Base-by-base conservation (phyloP, 2,888 invertebrate genomes). In the Leptura quadrifasciata region DNA sequence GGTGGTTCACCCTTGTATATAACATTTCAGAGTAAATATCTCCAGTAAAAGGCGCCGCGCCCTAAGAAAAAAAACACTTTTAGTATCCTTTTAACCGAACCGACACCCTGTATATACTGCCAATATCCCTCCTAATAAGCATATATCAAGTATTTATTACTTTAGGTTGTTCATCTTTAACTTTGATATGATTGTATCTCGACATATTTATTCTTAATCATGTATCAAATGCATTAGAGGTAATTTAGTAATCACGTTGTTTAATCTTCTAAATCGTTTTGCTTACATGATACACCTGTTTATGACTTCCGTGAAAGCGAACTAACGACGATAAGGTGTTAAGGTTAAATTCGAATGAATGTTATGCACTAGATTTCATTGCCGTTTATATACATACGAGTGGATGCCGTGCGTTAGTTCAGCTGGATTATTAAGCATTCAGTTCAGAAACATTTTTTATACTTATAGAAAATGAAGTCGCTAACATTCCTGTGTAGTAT, bases 361-460 rank as follows among this genome's bases (percentile, higher is more conserved):
- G 76, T 75, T 76, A 73, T 75, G 79, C 76, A 76, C 76, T 76
- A 73, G 64, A 79, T 75, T 79, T 76, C 69, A 39, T 64, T n/a
- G 69, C 64, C 54, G 73, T 77, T 57, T 39, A 52, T 12, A 12
- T 47, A n/a, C 47, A n/a, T 47, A 47, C 15, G 27, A 6, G 27
- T 6, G 8, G 3, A 47, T 47, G 47, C n/a, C 47, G 47, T 47
- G 47, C n/a, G 47, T 47, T n/a, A 47, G n/a, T 47, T 47, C 47
- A 47, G 47, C n/a, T 47, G n/a, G 47, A n/a, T 47, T 47, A n/a
- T n/a, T 47, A 47, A 47, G 5, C 47, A 47, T 47, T 47, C 47
- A 47, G 47, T 15, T 47, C 47, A 47, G 47, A n/a, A 47, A 15
- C 47, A 15, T 47, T 47, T 47, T 39, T 31, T 15, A n/a, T 47